Percentiles rank a stretch among this genome's conserved stretches.
phyloP scores from a whole-genome alignment of 2,797 vertebrate species.

The Apogon talboti region DNA sequence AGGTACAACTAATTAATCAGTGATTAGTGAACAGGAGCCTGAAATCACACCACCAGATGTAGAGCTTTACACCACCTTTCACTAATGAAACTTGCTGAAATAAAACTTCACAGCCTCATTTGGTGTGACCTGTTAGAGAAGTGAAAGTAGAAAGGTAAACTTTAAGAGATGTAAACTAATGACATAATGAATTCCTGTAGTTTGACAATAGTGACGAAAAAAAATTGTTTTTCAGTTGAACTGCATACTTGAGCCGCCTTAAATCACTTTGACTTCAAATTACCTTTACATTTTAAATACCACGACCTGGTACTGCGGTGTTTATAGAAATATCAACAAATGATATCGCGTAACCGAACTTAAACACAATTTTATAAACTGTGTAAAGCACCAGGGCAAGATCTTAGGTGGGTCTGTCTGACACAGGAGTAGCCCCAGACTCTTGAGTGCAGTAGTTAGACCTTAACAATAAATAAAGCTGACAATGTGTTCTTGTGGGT shows the following conservation, averaged over 20 bases:
- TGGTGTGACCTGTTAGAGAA: not conserved
- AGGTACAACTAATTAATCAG: too few relatives aligned
- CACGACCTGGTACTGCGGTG: not conserved
- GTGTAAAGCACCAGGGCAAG: not conserved
- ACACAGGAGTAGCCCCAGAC: conserved; percentile 17
- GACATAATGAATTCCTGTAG: conserved; percentile 3
- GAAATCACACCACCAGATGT: conserved; percentile 26
- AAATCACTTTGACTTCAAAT: conserved; percentile 40
- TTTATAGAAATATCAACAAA: conserved; percentile 29
- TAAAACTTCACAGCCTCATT: not conserved
- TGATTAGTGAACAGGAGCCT: conserved; percentile 28
- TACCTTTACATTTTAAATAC: conserved; percentile 27
- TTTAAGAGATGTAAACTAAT: not conserved
- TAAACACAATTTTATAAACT: conserved; percentile 20
- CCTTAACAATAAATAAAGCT: conserved; percentile 36
- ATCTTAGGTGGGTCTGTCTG: not conserved
- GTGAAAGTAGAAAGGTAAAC: conserved; percentile 15
- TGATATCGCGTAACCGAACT: conserved; percentile 18
- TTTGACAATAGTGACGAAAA: conserved; percentile 22
- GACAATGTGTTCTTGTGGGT: conserved; percentile 23
- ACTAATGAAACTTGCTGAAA: conserved; percentile 7
- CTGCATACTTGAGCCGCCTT: conserved; percentile 4
- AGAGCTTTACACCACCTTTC: conserved; percentile 4
- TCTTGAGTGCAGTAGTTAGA: conserved; percentile 15
- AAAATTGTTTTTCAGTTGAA: conserved; percentile 9